A percentile compares a stretch with the other conserved stretches of the same genome.
Conservation (phyloP, 1,140 invertebrate genomes). For the Stegodyphus dumicola region DNA sequence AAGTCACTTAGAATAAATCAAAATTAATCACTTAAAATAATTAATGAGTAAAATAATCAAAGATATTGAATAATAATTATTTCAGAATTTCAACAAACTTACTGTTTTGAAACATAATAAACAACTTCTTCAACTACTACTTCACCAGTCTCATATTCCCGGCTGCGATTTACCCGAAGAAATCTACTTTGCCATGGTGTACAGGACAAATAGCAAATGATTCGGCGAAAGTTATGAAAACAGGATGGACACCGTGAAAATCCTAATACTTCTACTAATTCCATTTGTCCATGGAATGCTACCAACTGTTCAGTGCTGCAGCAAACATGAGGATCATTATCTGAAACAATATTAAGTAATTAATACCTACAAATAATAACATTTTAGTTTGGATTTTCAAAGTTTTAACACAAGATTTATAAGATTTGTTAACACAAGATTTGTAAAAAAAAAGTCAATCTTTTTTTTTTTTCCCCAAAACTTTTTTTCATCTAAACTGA, state of each 20-base stretch:
- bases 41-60: not conserved
- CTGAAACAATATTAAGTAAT: not conserved
- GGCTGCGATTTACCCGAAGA: conserved; percentile 38
- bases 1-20: too few relatives aligned
- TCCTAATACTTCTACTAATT: conserved; percentile 44
- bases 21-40: too few relatives aligned
- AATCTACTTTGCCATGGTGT: conserved; percentile 62
- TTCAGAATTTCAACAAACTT: conserved; percentile 6
- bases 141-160: not conserved
- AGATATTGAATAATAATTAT: not conserved
- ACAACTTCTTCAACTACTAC: conserved; percentile 45
- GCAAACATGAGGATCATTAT: conserved; percentile 52
- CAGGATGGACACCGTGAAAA: conserved; percentile 63
- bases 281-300: conserved; percentile 23
- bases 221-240: conserved; percentile 61
- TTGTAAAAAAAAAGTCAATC: too few relatives aligned
- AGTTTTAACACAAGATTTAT: too few relatives aligned
- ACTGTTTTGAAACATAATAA: conserved; percentile 52
- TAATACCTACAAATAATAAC: too few relatives aligned
- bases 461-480: too few relatives aligned
- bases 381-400: too few relatives aligned
- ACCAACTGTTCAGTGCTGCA: conserved; percentile 36
- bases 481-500: too few relatives aligned
- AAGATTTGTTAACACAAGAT: too few relatives aligned
- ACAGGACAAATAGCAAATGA: conserved; percentile 63